phyloP scores from a whole-genome alignment of 1,140 invertebrate genomes.

The Asobara japonica region DNA sequence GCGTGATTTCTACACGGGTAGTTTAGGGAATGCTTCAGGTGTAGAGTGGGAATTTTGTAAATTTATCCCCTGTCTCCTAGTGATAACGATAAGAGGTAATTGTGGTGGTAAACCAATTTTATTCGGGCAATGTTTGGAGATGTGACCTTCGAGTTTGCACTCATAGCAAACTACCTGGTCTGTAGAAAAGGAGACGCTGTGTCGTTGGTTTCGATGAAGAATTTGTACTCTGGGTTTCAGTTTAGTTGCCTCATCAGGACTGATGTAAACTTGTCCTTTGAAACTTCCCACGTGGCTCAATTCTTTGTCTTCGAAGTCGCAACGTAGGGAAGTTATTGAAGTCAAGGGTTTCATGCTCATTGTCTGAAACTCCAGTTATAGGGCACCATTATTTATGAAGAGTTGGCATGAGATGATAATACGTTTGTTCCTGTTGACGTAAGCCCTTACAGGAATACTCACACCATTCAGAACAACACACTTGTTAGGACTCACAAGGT shows the following conservation, averaged over 20 bases:
- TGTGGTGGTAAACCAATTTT: slow-evolving; percentile 41
- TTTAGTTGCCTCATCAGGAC: slow-evolving; percentile 11
- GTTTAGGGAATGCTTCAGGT: background rate
- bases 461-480: background rate
- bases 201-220: background rate
- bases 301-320: background rate
- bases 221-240: slow-evolving; percentile 5
- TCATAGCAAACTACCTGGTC: background rate
- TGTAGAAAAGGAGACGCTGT: background rate
- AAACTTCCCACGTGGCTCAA: slow-evolving; percentile 19
- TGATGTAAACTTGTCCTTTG: slow-evolving; percentile 5
- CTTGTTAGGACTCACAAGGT: slow-evolving; percentile 2
- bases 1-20: too few relatives aligned
- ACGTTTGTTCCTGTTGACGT: slow-evolving; percentile 26
- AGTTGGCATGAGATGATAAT: slow-evolving; percentile 23
- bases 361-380: slow-evolving; percentile 5
- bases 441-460: background rate
- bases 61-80: background rate
- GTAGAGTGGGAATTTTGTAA: background rate
- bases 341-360: background rate
- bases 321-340: background rate
- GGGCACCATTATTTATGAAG: background rate
- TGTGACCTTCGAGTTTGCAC: background rate
- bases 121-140: background rate
- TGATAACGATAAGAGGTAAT: slow-evolving; percentile 38